These are phyloP conservation scores for Leucophenga maculata DNA, from an alignment of 2,888 invertebrate species.

Conservation along the genomic window DNA sequence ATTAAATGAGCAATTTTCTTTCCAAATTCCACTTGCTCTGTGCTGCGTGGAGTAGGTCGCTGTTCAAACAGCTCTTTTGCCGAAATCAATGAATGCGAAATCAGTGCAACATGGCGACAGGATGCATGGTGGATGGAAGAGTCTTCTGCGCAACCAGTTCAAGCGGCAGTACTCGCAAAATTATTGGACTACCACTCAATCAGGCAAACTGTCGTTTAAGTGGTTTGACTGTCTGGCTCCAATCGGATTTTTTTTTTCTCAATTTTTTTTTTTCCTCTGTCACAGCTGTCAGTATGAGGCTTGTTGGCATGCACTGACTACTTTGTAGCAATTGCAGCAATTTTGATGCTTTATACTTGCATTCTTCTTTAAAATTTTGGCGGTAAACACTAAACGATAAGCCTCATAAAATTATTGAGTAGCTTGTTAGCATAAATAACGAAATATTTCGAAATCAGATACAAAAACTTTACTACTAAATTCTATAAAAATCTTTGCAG, in stretches of 20 bases:
- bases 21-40: slow-evolving; percentile 20
- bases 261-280: too few species aligned
- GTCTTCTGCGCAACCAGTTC: neutral
- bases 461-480: too few species aligned
- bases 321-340: too few species aligned
- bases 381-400: too few species aligned
- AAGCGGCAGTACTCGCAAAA: slow-evolving; percentile 6
- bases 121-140: neutral
- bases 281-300: too few species aligned
- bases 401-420: too few species aligned
- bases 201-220: slow-evolving; percentile 25
- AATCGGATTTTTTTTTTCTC: neutral
- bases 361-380: too few species aligned
- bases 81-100: slow-evolving; percentile 18
- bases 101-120: neutral
- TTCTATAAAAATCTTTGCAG: too few species aligned
- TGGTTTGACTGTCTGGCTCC: slow-evolving; percentile 9
- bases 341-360: too few species aligned
- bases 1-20: slow-evolving; percentile 21
- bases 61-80: slow-evolving; percentile 13
- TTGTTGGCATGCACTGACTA: too few species aligned
- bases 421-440: too few species aligned
- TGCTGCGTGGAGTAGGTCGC: neutral
- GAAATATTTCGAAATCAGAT: too few species aligned
- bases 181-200: slow-evolving; percentile 19